phyloP scores from a whole-genome alignment of 2,797 vertebrate species.

The Hemibagrus guttatus region DNA sequence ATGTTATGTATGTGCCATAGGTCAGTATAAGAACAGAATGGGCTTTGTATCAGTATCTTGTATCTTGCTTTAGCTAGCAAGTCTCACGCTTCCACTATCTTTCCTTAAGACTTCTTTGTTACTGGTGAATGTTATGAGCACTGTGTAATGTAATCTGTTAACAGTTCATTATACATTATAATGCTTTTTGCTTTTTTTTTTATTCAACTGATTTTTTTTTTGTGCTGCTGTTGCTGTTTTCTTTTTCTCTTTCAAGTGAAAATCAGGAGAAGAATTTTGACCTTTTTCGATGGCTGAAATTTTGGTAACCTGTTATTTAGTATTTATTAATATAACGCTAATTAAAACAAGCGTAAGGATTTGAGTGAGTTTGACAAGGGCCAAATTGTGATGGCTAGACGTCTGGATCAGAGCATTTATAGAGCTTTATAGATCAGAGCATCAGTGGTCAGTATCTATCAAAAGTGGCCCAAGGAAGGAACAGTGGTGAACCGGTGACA shows the following conservation, averaged over 20 bases:
- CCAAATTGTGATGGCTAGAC: no score
- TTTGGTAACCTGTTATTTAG: background rate
- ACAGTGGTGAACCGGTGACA: no score
- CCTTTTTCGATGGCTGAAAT: background rate
- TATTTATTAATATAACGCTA: background rate
- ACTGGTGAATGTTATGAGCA: background rate
- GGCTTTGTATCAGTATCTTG: background rate
- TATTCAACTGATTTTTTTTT: no score
- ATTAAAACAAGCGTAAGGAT: background rate
- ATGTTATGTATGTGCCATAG: background rate
- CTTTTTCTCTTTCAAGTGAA: background rate
- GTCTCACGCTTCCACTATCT: background rate
- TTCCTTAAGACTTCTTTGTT: background rate
- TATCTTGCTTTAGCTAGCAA: background rate
- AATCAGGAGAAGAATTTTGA: background rate
- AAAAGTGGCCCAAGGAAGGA: no score
- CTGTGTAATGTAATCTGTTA: background rate
- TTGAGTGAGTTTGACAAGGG: no score
- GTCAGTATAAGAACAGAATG: background rate
- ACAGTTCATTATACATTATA: background rate
- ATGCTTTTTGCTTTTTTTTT: background rate
- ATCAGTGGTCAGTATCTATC: no score
- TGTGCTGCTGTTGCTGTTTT: background rate
- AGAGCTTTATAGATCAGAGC: no score
- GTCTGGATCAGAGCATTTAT: no score